phyloP scores from a whole-genome alignment of 1,140 invertebrate species.

The Oscheius sp. region DNA sequence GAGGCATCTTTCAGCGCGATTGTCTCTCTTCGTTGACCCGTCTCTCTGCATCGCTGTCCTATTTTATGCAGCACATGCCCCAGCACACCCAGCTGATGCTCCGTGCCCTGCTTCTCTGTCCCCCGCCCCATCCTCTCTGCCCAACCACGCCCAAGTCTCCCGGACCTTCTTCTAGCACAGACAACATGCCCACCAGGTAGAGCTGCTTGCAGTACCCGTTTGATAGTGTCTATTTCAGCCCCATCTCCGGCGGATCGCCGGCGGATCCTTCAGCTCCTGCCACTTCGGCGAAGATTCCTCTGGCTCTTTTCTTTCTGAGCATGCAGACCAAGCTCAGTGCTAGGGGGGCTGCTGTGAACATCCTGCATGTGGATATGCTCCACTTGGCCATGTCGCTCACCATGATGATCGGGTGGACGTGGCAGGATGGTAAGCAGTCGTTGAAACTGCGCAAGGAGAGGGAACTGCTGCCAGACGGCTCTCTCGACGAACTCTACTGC shows the following conservation, averaged over 20 bases:
- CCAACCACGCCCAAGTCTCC: conserved; percentile 6
- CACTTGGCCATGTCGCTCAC: conserved; percentile 47
- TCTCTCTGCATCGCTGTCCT: conserved; percentile 45
- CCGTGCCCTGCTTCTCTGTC: conserved; percentile 18
- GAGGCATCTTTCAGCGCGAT: conserved; percentile 40
- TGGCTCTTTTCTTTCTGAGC: conserved; percentile 4
- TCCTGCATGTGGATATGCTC: conserved; percentile 58
- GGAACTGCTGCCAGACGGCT: conserved; percentile 35
- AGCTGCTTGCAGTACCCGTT: background rate
- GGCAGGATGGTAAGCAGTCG: conserved; percentile 39
- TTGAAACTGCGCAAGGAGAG: conserved; percentile 19
- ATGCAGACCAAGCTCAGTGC: conserved; percentile 8
- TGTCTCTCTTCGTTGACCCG: conserved; percentile 50
- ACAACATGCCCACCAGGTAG: conserved; percentile 11
- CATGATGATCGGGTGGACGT: conserved; percentile 44
- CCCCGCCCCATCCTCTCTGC: background rate
- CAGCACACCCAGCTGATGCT: conserved; percentile 18
- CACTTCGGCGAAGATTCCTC: conserved; percentile 4
- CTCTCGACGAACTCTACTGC: conserved; percentile 30
- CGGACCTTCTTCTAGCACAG: too few relatives aligned
- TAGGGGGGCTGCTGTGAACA: conserved; percentile 41
- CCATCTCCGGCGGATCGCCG: background rate
- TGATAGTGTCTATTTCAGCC: conserved; percentile 10
- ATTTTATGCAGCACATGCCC: conserved; percentile 23
- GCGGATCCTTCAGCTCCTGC: conserved; percentile 36